Conservation (phyloP, 2,797 vertebrate genomes). For the Salarias fasciatus region DNA sequence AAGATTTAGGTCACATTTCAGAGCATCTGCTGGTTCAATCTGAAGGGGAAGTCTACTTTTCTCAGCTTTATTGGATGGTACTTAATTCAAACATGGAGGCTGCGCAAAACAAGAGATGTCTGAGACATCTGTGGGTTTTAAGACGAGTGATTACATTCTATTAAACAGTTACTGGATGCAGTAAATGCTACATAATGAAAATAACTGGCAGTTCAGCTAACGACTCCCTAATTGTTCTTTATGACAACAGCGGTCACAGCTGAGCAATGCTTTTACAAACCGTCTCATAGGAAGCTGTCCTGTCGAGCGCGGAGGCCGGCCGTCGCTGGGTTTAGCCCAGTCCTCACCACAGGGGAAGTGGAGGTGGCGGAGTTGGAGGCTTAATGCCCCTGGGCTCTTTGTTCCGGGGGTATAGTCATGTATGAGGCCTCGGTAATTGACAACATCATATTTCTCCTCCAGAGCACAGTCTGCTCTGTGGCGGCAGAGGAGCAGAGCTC, state of each 20-base stretch:
- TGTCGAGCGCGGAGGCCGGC: conserved; percentile 9
- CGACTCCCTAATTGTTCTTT: not conserved
- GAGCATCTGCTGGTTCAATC: not conserved
- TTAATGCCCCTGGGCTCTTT: conserved; percentile 33
- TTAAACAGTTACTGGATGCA: not conserved
- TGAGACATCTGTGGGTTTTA: not conserved
- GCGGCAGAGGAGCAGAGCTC: conserved; percentile 30
- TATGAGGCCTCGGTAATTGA: conserved; percentile 31
- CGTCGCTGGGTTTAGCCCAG: conserved; percentile 26
- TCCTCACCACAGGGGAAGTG: conserved; percentile 28
- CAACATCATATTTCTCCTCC: conserved; percentile 19
- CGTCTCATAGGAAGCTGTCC: too few relatives aligned
- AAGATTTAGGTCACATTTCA: not conserved
- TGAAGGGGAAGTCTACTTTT: not conserved
- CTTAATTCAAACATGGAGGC: not conserved
- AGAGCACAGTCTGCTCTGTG: too few relatives aligned
- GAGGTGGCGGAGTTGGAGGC: conserved; percentile 12
- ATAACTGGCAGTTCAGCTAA: not conserved
- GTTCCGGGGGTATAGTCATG: conserved; percentile 42
- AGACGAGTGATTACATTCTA: not conserved
- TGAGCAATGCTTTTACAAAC: too few relatives aligned
- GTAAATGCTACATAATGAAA: not conserved
- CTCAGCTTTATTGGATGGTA: not conserved
- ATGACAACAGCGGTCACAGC: not conserved
- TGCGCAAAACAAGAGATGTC: not conserved